These are phyloP conservation scores for Sinhomidia bicolor DNA, from an alignment of 2,888 invertebrate species.

Conservation along the genomic window DNA sequence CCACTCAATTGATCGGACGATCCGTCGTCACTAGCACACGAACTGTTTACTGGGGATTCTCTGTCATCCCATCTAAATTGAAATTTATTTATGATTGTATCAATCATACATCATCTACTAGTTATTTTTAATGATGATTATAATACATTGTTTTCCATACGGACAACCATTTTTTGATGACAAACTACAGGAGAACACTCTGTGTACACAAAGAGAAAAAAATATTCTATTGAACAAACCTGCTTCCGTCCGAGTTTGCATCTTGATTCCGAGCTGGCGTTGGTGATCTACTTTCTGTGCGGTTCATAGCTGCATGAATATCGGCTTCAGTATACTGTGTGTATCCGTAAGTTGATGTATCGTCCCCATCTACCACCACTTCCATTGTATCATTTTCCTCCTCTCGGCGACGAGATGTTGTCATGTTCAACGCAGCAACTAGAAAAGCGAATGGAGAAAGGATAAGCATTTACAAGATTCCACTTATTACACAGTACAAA, in stretches of 20 bases:
- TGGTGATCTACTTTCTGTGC: conserved; percentile 84
- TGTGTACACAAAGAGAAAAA: not conserved
- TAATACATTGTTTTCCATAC: not conserved
- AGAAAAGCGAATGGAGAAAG: not conserved
- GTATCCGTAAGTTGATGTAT: conserved; percentile 91
- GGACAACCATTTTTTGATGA: not conserved
- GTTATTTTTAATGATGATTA: too few relatives aligned
- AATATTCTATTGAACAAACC: conserved; percentile 29
- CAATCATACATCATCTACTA: too few relatives aligned
- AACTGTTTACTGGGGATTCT: conserved; percentile 73
- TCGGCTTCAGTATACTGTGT: conserved; percentile 92
- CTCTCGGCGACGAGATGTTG: conserved; percentile 81
- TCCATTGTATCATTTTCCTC: conserved; percentile 88
- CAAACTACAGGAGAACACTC: conserved; percentile 16
- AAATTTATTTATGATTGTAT: not conserved
- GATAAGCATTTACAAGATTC: not conserved
- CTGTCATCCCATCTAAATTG: conserved; percentile 70
- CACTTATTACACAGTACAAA: too few relatives aligned
- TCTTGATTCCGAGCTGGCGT: conserved; percentile 76
- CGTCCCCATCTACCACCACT: conserved; percentile 93
- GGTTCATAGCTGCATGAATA: conserved; percentile 84
- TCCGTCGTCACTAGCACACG: conserved; percentile 74
- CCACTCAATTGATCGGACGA: conserved; percentile 70
- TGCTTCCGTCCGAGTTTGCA: conserved; percentile 65
- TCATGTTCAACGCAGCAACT: conserved; percentile 82